These are phyloP conservation scores for Chaetops frenatus DNA, from an alignment of 2,113 vertebrate species.

Conservation along the genomic window DNA sequence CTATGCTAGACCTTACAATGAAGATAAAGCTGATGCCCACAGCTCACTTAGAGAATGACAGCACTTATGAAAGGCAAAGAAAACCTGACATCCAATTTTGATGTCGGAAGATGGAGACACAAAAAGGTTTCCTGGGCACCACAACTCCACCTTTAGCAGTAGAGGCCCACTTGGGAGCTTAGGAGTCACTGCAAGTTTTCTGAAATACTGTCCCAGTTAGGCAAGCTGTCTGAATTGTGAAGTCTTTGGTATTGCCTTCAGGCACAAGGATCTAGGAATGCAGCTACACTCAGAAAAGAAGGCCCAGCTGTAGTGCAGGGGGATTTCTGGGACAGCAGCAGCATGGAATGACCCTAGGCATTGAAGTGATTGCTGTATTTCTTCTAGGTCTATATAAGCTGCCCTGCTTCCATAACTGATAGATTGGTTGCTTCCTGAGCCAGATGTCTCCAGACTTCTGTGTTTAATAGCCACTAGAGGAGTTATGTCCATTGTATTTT, in stretches of 20 bases:
- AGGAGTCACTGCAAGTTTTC: background rate
- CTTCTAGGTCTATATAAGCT: background rate
- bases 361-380: background rate
- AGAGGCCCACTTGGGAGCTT: background rate
- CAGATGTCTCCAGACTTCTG: background rate
- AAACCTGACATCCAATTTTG: background rate
- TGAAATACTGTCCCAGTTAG: background rate
- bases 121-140: background rate
- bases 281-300: background rate
- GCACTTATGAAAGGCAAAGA: background rate
- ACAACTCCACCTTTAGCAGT: background rate
- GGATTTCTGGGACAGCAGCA: background rate
- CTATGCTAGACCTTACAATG: background rate
- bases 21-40: background rate
- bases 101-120: background rate
- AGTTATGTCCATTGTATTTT: background rate
- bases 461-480: background rate
- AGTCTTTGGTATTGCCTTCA: background rate
- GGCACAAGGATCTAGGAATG: background rate
- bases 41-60: background rate
- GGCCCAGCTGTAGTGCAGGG: background rate
- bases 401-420: background rate
- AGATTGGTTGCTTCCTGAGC: background rate
- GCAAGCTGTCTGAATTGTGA: background rate
- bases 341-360: background rate